Evolutionary conservation across 2,888 invertebrate species (phyloP), one percentile per base, ranked within the genome.

Genomic region (Acanthococcus lagerstroemiae): DNA sequence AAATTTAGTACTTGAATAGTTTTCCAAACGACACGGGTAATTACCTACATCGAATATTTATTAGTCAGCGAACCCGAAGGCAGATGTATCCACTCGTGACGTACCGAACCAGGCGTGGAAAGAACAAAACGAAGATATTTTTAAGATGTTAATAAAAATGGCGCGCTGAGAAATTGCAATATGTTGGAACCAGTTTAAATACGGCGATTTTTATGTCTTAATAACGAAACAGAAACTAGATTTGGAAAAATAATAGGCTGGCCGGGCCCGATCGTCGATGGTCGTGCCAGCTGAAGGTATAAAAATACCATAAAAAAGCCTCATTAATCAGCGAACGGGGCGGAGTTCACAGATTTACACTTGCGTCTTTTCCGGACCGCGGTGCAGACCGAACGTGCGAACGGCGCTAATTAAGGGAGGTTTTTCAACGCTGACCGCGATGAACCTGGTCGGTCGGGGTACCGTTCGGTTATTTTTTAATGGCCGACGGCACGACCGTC

Each of bases 281-380:
- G 12, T 37, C 22, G 27, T 37, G 21, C 30, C 44, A 37, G 30
- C 19, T 37, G 44, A 44, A 30, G 17, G 27, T 27, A 27, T 17
- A 17, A 55, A 22, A 57, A 57, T 44, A 44, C 21, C 25, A 37
- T 22, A 50, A 61, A 61, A 30, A 55, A 55, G 27, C 61, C 30
- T 48, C 61, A 61, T 61, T 46, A 50, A 61, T 65, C 55, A 45
- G 44, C 5, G 5, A 27, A 65, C 55, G 44, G 55, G 65, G 65
- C 65, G 65, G 65, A 65, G 65, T 65, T 65, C 65, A 65, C 65
- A 55, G 55, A 55, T 65, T 65, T 55, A 55, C 65, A 65, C 65
- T 61, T 61, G 48, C 25, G 21, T 26, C 60, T 61, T 60, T 60
- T 60, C 60, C 19, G n/a, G 22, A 19, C 45, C 17, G n/a, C 22